Evolutionary conservation across 2,797 vertebrate species (phyloP).

Genomic region (Hybognathus amarus): DNA sequence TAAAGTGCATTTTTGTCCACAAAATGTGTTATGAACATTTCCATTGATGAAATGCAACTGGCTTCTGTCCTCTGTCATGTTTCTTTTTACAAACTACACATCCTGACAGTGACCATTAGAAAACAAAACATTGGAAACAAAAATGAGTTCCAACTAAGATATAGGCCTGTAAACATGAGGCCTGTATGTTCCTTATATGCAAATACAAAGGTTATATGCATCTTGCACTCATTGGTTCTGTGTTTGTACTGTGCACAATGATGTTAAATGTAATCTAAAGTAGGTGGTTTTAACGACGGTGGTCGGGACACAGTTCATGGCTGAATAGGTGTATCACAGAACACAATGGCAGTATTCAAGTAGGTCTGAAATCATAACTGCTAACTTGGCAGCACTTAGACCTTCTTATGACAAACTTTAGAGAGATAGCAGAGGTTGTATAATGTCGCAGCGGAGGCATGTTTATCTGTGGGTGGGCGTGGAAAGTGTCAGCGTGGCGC

Average conservation of each 20-base stretch:
- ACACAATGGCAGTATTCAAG: constrained; percentile 24
- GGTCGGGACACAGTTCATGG: neutral
- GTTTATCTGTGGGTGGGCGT: neutral
- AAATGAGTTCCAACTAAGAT: neutral
- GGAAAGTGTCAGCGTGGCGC: constrained; percentile 12
- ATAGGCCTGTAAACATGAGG: too few species aligned
- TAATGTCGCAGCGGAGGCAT: neutral
- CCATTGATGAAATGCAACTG: neutral
- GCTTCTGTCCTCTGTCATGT: too few species aligned
- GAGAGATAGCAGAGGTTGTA: neutral
- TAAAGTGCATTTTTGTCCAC: neutral
- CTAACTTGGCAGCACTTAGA: neutral
- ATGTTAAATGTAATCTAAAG: neutral
- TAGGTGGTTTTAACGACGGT: neutral
- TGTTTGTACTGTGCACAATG: neutral
- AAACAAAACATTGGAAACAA: neutral
- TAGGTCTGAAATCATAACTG: neutral
- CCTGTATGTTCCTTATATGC: too few species aligned
- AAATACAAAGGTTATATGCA: neutral
- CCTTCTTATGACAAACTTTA: neutral
- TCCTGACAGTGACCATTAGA: neutral
- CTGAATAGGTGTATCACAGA: neutral
- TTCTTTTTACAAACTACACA: neutral
- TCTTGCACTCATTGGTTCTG: neutral
- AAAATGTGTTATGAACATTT: neutral